phyloP scores from a whole-genome alignment of 2,113 vertebrate genomes.

The Phylloscopus trochilus region DNA sequence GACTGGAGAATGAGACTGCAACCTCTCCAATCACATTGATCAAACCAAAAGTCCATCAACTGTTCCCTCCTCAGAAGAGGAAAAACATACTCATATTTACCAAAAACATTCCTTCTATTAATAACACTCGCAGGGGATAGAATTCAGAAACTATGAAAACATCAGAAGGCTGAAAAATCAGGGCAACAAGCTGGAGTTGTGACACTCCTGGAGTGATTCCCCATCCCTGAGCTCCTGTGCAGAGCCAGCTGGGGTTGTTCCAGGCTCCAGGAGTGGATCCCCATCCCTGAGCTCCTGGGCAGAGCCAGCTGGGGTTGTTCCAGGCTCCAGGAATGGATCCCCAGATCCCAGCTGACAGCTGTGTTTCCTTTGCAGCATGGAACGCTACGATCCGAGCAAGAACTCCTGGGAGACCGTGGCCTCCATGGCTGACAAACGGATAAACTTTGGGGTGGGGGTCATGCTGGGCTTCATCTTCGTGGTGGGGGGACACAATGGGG shows the following conservation, averaged over 20 bases:
- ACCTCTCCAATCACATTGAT: too few relatives aligned
- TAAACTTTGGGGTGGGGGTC: conserved; percentile 96
- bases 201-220: too few relatives aligned
- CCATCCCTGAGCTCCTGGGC: background rate
- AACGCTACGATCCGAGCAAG: conserved; percentile 93
- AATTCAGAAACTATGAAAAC: too few relatives aligned
- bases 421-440: conserved; percentile 96
- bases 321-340: background rate
- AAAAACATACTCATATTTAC: too few relatives aligned
- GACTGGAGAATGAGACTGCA: too few relatives aligned
- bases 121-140: too few relatives aligned
- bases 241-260: background rate
- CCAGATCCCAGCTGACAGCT: fast-evolving
- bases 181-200: too few relatives aligned
- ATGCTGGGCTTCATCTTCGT: conserved; percentile 99
- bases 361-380: conserved; percentile 81
- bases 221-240: too few relatives aligned
- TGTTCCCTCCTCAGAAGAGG: too few relatives aligned
- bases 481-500: conserved; percentile 95
- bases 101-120: too few relatives aligned
- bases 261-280: background rate
- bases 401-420: conserved; percentile 96
- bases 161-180: too few relatives aligned
- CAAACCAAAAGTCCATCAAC: too few relatives aligned
- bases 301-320: background rate